Percentiles rank a stretch among this genome's conserved stretches.
Conservation (phyloP, 2,797 vertebrate genomes). For the Etheostoma nigrum region DNA sequence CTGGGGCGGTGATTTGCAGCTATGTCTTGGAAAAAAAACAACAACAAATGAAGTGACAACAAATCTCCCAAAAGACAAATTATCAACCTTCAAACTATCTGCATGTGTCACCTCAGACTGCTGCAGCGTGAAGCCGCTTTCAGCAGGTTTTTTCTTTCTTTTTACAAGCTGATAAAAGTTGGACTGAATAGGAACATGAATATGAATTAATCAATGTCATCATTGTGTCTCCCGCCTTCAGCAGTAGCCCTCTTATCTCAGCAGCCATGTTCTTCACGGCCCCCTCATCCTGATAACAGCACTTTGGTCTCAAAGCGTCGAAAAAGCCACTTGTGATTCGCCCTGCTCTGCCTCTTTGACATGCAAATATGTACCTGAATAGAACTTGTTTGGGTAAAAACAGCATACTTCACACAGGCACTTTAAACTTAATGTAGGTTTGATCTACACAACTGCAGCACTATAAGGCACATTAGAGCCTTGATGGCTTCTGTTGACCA, state of each 20-base stretch:
- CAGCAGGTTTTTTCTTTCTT: conserved; percentile 29
- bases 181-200: conserved; percentile 20
- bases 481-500: conserved; percentile 24
- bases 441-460: conserved; percentile 45
- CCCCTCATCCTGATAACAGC: conserved; percentile 63
- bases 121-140: conserved; percentile 26
- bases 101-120: conserved; percentile 2
- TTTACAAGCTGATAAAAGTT: conserved; percentile 64
- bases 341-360: conserved; percentile 66
- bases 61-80: not conserved
- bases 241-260: conserved; percentile 74
- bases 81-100: not conserved
- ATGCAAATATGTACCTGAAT: conserved; percentile 74
- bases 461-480: conserved; percentile 18
- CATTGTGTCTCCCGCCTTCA: conserved; percentile 26
- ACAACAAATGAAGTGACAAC: not conserved
- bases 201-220: conserved; percentile 52
- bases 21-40: not conserved
- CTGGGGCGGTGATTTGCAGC: not conserved
- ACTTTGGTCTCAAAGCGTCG: conserved; percentile 69
- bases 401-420: conserved; percentile 53
- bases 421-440: conserved; percentile 39
- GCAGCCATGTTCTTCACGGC: conserved; percentile 64
- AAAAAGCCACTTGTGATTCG: conserved; percentile 62
- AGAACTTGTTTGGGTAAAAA: conserved; percentile 65